A percentile compares a stretch with the other conserved stretches of the same genome.
Evolutionary conservation across 2,797 vertebrate genomes (phyloP).

Genomic region (Bradypodion pumilum): DNA sequence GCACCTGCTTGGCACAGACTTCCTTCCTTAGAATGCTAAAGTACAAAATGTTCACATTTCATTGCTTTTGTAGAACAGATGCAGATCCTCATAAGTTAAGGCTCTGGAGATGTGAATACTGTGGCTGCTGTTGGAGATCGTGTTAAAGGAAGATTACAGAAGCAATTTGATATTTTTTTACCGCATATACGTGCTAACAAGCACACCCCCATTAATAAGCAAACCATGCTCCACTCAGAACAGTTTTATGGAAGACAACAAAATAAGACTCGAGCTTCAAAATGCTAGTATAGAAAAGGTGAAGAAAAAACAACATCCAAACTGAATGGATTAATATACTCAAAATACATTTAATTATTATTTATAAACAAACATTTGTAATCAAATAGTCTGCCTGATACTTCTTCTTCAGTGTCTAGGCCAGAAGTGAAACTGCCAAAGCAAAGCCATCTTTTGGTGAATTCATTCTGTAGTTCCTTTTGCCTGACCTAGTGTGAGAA

Average conservation of each 20-base stretch:
- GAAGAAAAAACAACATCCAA: no score
- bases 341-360: not conserved
- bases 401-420: no score
- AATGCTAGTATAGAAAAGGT: not conserved
- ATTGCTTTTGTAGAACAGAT: slow-evolving; percentile 1
- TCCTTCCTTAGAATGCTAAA: not conserved
- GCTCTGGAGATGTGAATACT: not conserved
- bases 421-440: no score
- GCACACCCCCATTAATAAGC: not conserved
- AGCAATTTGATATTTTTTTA: not conserved
- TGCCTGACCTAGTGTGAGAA: no score
- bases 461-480: no score
- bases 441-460: no score
- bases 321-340: no score
- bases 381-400: not conserved
- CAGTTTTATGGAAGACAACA: no score
- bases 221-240: not conserved
- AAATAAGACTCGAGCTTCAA: not conserved
- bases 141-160: not conserved
- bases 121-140: not conserved
- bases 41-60: slow-evolving; percentile 22
- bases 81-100: slow-evolving; percentile 1
- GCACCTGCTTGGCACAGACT: slow-evolving; percentile 39
- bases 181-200: no score
- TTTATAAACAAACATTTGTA: not conserved